Evolutionary conservation across 92 coral and sea anemone species (phyloP).

Genomic region (Hydrozoanthus gracilis): DNA sequence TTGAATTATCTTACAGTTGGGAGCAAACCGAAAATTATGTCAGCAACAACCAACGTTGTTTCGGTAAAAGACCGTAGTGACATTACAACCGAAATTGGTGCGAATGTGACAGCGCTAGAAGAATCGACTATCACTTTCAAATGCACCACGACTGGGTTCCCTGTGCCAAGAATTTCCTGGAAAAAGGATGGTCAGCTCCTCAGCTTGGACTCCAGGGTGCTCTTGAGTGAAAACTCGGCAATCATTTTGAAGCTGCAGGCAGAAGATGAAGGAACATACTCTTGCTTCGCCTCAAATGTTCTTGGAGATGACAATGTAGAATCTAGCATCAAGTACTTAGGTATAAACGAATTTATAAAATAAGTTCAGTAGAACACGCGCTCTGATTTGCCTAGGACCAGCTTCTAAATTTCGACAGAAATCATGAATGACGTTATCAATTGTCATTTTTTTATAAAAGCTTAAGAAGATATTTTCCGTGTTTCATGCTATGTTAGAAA

Average conservation of each 20-base stretch:
- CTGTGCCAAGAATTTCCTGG: conserved; percentile 21
- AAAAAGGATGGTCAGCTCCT: background rate
- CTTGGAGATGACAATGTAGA: background rate
- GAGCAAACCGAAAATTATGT: conserved; percentile 12
- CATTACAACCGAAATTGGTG: background rate
- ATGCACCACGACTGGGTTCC: conserved; percentile 11
- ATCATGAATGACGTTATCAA: too few species aligned
- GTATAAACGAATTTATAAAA: background rate
- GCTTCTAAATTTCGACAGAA: too few species aligned
- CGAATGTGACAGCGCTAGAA: conserved; percentile 18
- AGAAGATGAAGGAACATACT: conserved; percentile 4
- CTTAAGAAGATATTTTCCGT: background rate
- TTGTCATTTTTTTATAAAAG: too few species aligned
- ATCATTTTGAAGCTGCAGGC: background rate
- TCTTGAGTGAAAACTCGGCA: background rate
- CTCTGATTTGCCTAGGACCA: too few species aligned
- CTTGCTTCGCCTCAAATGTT: conserved; percentile 23
- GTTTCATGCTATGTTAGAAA: background rate
- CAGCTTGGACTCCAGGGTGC: conserved; percentile 7
- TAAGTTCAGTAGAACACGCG: too few species aligned
- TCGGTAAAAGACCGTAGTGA: background rate
- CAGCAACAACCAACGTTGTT: background rate
- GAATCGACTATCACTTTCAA: background rate
- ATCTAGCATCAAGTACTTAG: background rate
- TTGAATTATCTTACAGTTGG: conserved; percentile 10